Conservation (phyloP, 2,113 vertebrate genomes). For the Dicrurus megarhynchus region DNA sequence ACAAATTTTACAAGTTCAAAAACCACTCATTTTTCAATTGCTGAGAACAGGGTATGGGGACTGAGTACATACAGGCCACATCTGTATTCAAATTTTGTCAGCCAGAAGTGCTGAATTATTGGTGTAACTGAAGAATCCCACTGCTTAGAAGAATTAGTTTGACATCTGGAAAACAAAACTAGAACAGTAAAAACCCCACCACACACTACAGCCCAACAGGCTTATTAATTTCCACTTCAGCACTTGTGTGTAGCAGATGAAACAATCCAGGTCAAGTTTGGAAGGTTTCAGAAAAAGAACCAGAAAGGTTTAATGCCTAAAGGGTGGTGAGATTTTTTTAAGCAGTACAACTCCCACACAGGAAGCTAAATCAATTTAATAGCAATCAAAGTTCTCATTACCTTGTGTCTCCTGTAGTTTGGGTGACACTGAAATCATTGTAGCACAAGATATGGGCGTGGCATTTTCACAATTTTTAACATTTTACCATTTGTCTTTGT, state of each 20-base stretch:
- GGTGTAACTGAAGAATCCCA: background rate
- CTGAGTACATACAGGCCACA: background rate
- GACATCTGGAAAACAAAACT: background rate
- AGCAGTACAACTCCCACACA: background rate
- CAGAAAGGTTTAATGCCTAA: background rate
- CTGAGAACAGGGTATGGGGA: background rate
- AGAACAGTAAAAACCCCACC: background rate
- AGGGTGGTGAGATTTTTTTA: background rate
- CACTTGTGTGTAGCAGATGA: background rate
- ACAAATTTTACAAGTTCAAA: background rate
- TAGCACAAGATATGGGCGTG: background rate
- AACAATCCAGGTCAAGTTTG: background rate
- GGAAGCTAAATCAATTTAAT: background rate
- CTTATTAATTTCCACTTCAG: background rate
- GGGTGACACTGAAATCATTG: background rate
- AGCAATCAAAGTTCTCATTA: background rate
- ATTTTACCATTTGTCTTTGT: background rate
- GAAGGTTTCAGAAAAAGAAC: background rate
- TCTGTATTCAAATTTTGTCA: background rate
- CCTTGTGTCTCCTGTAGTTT: background rate
- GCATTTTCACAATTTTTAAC: background rate
- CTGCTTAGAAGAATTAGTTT: background rate
- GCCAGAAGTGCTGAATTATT: background rate
- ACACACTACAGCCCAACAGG: background rate
- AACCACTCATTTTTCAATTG: background rate